Evolutionary conservation across 2,888 invertebrate species (phyloP).

Genomic region (Trissolcus japonicus): DNA sequence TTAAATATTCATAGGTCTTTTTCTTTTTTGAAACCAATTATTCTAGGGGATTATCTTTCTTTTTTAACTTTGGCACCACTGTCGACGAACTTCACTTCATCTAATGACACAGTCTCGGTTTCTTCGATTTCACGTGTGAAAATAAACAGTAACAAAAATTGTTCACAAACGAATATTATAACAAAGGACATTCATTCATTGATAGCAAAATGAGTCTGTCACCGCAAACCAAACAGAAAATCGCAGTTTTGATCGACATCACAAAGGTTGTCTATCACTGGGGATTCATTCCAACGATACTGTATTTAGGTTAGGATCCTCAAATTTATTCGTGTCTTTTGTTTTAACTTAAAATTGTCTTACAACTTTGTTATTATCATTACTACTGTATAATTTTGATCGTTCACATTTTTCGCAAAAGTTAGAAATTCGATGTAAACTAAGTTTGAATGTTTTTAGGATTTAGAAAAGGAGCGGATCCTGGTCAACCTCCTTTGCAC

Average conservation of each 20-base stretch:
- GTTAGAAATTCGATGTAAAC: constrained; percentile 1
- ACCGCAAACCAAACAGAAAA: constrained; percentile 80
- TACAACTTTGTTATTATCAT: not conserved
- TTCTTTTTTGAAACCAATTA: not conserved
- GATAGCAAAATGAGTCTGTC: constrained; percentile 71
- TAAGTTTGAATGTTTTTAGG: constrained; percentile 76
- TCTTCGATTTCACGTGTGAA: constrained; percentile 7
- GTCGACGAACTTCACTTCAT: not conserved
- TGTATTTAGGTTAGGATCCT: constrained; percentile 81
- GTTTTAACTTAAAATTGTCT: not conserved
- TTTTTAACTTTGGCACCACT: not conserved
- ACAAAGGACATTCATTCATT: not conserved
- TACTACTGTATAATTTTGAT: not conserved
- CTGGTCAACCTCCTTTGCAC: constrained; percentile 82
- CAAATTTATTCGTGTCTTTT: not conserved
- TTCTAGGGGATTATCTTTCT: not conserved
- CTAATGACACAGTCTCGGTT: not conserved
- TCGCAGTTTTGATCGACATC: constrained; percentile 79
- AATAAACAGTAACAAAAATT: constrained; percentile 2
- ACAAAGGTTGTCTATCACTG: constrained; percentile 82
- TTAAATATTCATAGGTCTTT: not conserved
- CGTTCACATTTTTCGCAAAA: not conserved
- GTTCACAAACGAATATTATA: constrained; percentile 2
- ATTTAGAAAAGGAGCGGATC: constrained; percentile 82
- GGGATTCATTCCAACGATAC: constrained; percentile 83